phyloP scores from a whole-genome alignment of 1,140 invertebrate genomes.

The Polyergus mexicanus region DNA sequence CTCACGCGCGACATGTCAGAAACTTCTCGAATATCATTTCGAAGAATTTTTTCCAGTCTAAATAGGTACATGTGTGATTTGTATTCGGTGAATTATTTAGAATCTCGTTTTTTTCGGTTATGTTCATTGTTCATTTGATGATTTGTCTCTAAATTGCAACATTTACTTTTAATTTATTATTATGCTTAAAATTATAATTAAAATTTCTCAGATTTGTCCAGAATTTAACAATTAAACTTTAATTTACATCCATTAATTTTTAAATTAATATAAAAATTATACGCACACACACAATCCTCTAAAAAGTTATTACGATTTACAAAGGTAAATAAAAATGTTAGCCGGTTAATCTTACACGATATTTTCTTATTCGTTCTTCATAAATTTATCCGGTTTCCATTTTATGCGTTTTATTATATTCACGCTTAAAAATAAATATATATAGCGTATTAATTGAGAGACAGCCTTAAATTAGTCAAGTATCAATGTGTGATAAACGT shows the following conservation, averaged over 20 bases:
- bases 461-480: conserved; percentile 51
- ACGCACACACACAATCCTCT: background rate
- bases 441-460: background rate
- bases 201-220: background rate
- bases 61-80: conserved; percentile 28
- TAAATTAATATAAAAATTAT: background rate
- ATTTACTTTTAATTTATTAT: background rate
- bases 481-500: conserved; percentile 53
- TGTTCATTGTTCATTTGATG: background rate
- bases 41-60: conserved; percentile 55
- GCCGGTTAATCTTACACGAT: background rate
- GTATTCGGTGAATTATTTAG: background rate
- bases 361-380: background rate
- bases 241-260: background rate
- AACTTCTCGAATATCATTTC: conserved; percentile 59
- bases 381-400: background rate
- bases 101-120: background rate
- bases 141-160: background rate
- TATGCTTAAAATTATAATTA: background rate
- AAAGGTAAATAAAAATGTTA: background rate
- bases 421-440: background rate
- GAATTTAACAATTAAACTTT: background rate
- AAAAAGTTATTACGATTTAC: background rate
- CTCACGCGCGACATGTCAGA: conserved; percentile 70
- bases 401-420: conserved; percentile 21